These are phyloP conservation scores for Ictidomys tridecemlineatus DNA, from an alignment of 2,113 vertebrate genomes.

Conservation along the genomic window DNA sequence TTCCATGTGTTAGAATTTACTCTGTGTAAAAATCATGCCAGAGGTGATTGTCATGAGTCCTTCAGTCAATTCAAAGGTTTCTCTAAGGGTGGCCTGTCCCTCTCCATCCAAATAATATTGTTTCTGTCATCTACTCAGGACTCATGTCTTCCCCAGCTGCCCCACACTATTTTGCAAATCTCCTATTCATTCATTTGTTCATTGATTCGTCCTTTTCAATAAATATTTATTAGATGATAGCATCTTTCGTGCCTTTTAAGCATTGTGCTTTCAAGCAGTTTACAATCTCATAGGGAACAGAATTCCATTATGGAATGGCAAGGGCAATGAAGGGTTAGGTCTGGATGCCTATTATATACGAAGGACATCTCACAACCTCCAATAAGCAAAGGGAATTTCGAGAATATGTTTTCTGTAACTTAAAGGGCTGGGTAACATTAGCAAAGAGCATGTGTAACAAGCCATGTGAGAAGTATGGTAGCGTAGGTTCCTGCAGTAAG, in stretches of 20 bases:
- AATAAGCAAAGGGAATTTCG: not conserved
- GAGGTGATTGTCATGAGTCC: not conserved
- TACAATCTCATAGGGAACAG: not conserved
- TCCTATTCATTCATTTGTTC: not conserved
- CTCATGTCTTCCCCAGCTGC: not conserved
- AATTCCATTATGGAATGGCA: not conserved
- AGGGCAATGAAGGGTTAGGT: not conserved
- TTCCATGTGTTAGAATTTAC: not conserved
- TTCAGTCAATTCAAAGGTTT: constrained; percentile 11
- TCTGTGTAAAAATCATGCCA: constrained; percentile 19
- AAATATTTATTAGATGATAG: not conserved
- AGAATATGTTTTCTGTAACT: not conserved
- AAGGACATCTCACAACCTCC: not conserved
- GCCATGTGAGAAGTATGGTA: not conserved
- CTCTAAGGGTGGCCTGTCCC: not conserved
- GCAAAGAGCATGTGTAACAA: not conserved
- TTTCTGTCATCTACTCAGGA: not conserved
- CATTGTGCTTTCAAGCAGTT: not conserved
- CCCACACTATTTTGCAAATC: not conserved
- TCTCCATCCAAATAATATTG: not conserved
- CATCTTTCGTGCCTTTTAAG: not conserved
- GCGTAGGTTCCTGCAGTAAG: not conserved
- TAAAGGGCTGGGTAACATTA: not conserved
- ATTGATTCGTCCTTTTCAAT: not conserved
- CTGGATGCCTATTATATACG: not conserved